Evolutionary conservation across 1,140 invertebrate species (phyloP).

Genomic region (Hylaeus anthracinus): DNA sequence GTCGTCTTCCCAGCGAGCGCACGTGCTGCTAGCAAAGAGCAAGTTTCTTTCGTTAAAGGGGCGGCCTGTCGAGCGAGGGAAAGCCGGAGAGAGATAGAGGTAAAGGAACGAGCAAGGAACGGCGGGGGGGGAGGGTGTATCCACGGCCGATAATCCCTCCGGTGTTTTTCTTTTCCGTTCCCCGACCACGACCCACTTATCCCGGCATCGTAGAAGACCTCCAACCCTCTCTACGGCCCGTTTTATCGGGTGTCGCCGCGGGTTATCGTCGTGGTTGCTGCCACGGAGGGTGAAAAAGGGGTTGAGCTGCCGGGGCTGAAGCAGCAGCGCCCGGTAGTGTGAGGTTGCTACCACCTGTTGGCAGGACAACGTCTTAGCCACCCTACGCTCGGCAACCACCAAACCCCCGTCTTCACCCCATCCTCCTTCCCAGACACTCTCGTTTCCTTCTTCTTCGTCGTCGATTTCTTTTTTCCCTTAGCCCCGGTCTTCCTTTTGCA

Average conservation of each 20-base stretch:
- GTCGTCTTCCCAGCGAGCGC: constrained; percentile 29
- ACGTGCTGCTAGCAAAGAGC: constrained; percentile 52
- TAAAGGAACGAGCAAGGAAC: neutral
- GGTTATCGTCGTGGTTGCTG: constrained; percentile 75
- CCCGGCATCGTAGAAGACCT: constrained; percentile 58
- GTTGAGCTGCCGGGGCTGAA: constrained; percentile 41
- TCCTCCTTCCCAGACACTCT: constrained; percentile 62
- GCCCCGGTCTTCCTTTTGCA: constrained; percentile 11
- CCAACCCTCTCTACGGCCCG: constrained; percentile 64
- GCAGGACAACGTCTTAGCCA: constrained; percentile 76
- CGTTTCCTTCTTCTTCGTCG: constrained; percentile 27
- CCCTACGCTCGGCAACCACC: constrained; percentile 27
- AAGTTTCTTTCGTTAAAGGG: constrained; percentile 54
- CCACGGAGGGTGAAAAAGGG: constrained; percentile 64
- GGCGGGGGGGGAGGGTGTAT: constrained; percentile 27
- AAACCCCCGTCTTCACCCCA: constrained; percentile 25
- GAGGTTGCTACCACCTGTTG: constrained; percentile 78
- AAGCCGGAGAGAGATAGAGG: neutral
- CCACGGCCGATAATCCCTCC: constrained; percentile 71
- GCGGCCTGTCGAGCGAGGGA: constrained; percentile 5
- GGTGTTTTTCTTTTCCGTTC: constrained; percentile 70
- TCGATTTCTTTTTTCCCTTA: constrained; percentile 30
- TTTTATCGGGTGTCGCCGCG: constrained; percentile 78
- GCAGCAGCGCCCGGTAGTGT: constrained; percentile 55
- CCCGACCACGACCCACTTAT: constrained; percentile 66